Conservation (phyloP, 1,140 invertebrate species). For the Drosophila parvula region DNA sequence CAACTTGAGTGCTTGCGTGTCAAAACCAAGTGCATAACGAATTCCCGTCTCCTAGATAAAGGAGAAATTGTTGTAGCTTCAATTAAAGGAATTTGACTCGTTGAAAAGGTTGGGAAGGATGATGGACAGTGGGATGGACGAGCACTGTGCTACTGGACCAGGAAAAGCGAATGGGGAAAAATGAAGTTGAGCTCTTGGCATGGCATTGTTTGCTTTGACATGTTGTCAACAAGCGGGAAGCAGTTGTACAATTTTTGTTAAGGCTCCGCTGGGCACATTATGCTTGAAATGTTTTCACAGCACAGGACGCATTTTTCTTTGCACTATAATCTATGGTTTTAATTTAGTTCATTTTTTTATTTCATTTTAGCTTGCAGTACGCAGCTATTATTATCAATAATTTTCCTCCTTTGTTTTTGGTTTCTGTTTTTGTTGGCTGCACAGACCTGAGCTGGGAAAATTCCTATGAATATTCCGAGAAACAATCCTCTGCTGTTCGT, state of each 20-base stretch:
- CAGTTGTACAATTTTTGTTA: slow-evolving; percentile 35
- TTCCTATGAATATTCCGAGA: slow-evolving; percentile 16
- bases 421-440: neutral
- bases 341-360: slow-evolving; percentile 11
- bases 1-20: neutral
- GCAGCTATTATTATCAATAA: slow-evolving; percentile 19
- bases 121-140: neutral
- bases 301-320: neutral
- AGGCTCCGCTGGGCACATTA: slow-evolving; percentile 43
- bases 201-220: slow-evolving; percentile 62
- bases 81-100: slow-evolving; percentile 27
- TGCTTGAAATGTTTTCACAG: slow-evolving; percentile 34
- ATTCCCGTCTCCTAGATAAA: neutral
- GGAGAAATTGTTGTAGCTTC: slow-evolving; percentile 11
- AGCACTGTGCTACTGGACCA: neutral
- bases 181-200: slow-evolving; percentile 16
- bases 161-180: slow-evolving; percentile 5
- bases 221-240: slow-evolving; percentile 54
- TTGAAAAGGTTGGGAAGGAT: neutral
- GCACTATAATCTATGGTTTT: slow-evolving; percentile 14
- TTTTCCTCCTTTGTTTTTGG: slow-evolving; percentile 5
- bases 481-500: slow-evolving; percentile 9
- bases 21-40: neutral
- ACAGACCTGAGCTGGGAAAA: slow-evolving; percentile 13
- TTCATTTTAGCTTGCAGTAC: neutral